Evolutionary conservation across 92 coral and sea anemone genomes (phyloP).

Genomic region (Phenganax subtilis): DNA sequence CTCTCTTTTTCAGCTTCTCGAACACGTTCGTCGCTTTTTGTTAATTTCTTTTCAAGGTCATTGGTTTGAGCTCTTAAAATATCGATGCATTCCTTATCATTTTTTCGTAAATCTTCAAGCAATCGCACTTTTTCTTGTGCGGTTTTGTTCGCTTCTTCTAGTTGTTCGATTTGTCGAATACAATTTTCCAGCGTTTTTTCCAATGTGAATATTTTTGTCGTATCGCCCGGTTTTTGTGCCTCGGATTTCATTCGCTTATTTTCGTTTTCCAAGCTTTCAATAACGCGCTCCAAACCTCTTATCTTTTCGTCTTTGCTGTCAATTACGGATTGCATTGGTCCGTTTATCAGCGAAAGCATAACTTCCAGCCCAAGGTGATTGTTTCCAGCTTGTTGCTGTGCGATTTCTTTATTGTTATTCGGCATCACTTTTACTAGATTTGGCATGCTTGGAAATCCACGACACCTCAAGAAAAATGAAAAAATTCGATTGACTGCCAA

Average conservation of each 20-base stretch:
- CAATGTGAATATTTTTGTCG: constrained; percentile 34
- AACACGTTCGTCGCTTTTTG: constrained; percentile 54
- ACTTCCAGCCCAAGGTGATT: constrained; percentile 36
- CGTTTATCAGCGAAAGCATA: constrained; percentile 41
- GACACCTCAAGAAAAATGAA: too few species aligned
- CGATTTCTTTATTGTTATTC: neutral
- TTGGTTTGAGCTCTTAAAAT: constrained; percentile 61
- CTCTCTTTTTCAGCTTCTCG: constrained; percentile 59
- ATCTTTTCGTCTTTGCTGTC: constrained; percentile 44
- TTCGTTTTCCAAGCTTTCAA: constrained; percentile 35
- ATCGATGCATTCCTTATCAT: constrained; percentile 72
- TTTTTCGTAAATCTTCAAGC: constrained; percentile 64
- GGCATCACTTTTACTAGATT: neutral
- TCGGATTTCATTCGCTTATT: constrained; percentile 28
- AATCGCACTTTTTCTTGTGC: constrained; percentile 55
- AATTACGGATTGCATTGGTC: constrained; percentile 38
- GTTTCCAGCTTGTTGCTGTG: neutral
- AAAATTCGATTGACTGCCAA: too few species aligned
- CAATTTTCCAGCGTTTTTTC: constrained; percentile 23
- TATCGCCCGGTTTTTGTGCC: constrained; percentile 22
- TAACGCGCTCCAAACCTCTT: constrained; percentile 17
- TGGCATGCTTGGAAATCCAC: constrained; percentile 19
- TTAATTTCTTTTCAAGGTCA: constrained; percentile 59
- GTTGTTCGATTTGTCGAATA: constrained; percentile 39
- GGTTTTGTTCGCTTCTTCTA: constrained; percentile 63